These are phyloP conservation scores for Conistra vaccinii DNA, from an alignment of 2,888 invertebrate genomes.

Conservation along the genomic window DNA sequence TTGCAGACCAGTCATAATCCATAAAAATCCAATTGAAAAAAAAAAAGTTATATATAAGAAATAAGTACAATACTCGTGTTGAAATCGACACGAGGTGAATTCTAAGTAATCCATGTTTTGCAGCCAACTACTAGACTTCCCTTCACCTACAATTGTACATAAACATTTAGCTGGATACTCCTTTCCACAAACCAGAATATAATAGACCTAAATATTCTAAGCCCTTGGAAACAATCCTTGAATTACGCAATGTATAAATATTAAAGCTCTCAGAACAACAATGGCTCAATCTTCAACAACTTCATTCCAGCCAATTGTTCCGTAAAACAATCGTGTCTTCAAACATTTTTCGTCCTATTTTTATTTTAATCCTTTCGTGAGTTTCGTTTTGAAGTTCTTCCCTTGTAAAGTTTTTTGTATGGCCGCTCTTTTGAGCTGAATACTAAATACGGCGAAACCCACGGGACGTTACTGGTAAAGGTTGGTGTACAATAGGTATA, in stretches of 20 bases:
- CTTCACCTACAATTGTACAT: background rate
- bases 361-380: conserved; percentile 62
- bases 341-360: conserved; percentile 55
- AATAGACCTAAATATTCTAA: conserved; percentile 31
- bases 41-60: no score
- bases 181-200: conserved; percentile 11
- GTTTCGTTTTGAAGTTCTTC: conserved; percentile 40
- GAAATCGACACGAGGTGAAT: background rate
- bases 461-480: conserved; percentile 30
- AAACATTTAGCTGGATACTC: background rate
- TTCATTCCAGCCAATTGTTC: conserved; percentile 62
- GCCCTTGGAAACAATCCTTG: conserved; percentile 32
- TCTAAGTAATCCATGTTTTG: background rate
- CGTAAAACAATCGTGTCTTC: conserved; percentile 59
- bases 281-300: conserved; percentile 55
- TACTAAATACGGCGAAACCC: conserved; percentile 51
- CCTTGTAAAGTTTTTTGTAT: conserved; percentile 49
- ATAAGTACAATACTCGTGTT: background rate
- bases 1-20: no score
- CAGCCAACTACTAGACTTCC: background rate
- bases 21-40: no score
- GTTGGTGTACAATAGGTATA: conserved; percentile 1
- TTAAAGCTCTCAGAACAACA: conserved; percentile 40
- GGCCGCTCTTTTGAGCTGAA: conserved; percentile 53
- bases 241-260: conserved; percentile 43